phyloP scores from a whole-genome alignment of 2,888 invertebrate species.

The Machimus atricapillus region DNA sequence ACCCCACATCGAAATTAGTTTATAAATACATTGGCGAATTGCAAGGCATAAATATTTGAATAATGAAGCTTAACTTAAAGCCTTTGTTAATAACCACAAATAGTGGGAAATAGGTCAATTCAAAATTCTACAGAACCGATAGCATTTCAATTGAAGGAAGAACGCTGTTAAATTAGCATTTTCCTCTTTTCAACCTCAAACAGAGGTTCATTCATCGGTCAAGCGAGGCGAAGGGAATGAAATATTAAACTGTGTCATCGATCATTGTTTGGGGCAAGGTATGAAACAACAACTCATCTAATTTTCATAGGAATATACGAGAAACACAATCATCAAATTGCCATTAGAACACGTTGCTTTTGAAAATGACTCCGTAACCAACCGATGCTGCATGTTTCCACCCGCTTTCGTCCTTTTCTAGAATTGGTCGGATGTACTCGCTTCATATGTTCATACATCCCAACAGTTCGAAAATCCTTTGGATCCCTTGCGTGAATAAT shows the following conservation, averaged over 20 bases:
- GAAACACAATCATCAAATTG: neutral
- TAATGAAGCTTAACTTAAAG: no score
- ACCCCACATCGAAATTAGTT: no score
- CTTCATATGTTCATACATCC: neutral
- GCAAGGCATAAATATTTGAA: no score
- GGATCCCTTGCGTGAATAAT: neutral
- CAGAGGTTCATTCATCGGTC: neutral
- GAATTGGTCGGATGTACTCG: neutral
- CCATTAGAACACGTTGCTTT: neutral
- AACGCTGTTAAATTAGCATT: neutral
- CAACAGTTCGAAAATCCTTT: neutral
- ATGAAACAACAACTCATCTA: neutral
- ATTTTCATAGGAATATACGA: neutral
- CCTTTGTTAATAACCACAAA: neutral
- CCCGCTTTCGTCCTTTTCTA: neutral
- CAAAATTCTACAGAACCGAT: neutral
- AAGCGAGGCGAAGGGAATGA: neutral
- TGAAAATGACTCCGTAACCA: neutral
- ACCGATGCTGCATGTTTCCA: neutral
- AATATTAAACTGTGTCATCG: neutral
- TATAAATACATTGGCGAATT: no score
- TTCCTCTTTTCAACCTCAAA: neutral
- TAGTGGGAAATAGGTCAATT: neutral
- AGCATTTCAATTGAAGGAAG: neutral
- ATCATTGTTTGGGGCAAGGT: neutral